These are phyloP conservation scores for Leptinotarsa lineolata DNA, from an alignment of 1,140 invertebrate genomes.

Conservation along the genomic window DNA sequence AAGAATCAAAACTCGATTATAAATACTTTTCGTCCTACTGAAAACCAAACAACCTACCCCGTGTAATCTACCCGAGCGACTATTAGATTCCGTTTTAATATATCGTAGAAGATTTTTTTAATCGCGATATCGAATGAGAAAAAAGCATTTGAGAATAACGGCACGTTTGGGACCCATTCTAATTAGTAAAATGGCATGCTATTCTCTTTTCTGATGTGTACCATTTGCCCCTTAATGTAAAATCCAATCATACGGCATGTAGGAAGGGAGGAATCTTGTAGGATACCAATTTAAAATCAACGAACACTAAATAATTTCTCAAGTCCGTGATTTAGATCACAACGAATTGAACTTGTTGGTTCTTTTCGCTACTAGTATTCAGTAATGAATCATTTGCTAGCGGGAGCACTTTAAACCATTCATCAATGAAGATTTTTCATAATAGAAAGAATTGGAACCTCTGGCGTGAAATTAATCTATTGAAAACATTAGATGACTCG, in stretches of 20 bases:
- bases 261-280: slow-evolving; percentile 14
- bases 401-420: too few species aligned
- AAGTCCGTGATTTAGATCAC: neutral
- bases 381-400: too few species aligned
- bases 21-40: neutral
- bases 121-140: slow-evolving; percentile 38
- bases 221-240: slow-evolving; percentile 38
- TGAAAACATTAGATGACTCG: too few species aligned
- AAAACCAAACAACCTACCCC: slow-evolving; percentile 4
- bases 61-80: slow-evolving; percentile 16
- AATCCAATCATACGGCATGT: slow-evolving; percentile 25
- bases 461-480: too few species aligned
- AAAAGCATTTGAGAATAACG: slow-evolving; percentile 37
- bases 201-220: slow-evolving; percentile 42
- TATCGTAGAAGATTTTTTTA: slow-evolving; percentile 34
- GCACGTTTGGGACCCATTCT: slow-evolving; percentile 39
- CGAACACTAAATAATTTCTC: neutral
- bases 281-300: slow-evolving; percentile 2
- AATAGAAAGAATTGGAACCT: too few species aligned
- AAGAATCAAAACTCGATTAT: neutral
- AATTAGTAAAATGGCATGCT: slow-evolving; percentile 42
- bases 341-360: neutral
- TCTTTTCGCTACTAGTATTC: too few species aligned
- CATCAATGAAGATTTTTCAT: too few species aligned
- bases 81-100: slow-evolving; percentile 30